A percentile compares a stretch with the other conserved stretches of the same genome.
Conservation (phyloP, 2,113 vertebrate genomes). For the Eclectus roratus region DNA sequence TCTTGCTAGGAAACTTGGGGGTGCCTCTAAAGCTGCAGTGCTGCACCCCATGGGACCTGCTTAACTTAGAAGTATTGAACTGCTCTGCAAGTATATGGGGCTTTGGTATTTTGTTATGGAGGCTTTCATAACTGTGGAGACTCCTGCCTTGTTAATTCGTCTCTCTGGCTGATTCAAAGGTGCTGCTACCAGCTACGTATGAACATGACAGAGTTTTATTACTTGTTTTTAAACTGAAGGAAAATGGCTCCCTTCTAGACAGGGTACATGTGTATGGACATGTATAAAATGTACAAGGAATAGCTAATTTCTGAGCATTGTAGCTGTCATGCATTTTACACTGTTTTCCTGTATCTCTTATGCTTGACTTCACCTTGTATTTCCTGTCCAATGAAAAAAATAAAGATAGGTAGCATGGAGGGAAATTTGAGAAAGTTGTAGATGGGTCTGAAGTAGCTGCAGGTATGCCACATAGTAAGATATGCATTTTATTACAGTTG, state of each 20-base stretch:
- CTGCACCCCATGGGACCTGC: rapidly evolving
- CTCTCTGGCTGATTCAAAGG: neutral
- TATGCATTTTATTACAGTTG: neutral
- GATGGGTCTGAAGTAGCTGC: neutral
- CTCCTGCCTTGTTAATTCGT: neutral
- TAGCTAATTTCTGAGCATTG: neutral
- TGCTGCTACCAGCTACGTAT: neutral
- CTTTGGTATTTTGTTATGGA: neutral
- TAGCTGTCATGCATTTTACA: neutral
- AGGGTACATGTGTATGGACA: neutral
- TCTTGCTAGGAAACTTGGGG: no score
- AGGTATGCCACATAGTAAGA: neutral
- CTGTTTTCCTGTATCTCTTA: neutral
- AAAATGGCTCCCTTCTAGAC: neutral
- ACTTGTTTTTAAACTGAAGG: neutral
- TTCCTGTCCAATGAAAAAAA: neutral
- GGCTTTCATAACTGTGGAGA: neutral
- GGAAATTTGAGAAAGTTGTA: neutral
- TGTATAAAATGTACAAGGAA: neutral
- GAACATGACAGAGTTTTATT: neutral
- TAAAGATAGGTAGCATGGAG: neutral
- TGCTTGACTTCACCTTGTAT: neutral
- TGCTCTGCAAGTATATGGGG: neutral
- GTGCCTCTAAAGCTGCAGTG: neutral
- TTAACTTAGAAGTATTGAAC: neutral